These are phyloP conservation scores for Tadarida brasiliensis DNA, from an alignment of 2,797 vertebrate species.

Conservation along the genomic window DNA sequence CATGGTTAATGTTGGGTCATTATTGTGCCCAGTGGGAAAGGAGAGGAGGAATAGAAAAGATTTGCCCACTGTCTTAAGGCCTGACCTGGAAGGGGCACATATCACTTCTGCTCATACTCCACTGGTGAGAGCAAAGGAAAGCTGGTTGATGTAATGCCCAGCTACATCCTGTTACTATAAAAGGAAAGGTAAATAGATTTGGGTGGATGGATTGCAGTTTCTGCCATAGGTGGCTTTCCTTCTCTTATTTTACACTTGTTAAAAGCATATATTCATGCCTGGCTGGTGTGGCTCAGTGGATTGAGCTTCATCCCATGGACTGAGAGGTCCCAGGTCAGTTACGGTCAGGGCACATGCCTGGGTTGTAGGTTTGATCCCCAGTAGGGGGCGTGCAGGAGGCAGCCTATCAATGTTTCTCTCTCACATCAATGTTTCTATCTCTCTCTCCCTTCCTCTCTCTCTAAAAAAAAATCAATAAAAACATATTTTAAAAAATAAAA, in stretches of 20 bases:
- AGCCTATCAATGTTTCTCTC: too few species aligned
- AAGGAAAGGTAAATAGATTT: slow-evolving; percentile 20
- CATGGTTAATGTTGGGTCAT: background rate
- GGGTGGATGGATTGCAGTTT: background rate
- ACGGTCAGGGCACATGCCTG: background rate
- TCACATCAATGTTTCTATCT: background rate
- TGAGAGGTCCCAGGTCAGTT: background rate
- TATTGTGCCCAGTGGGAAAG: background rate
- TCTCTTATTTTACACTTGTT: slow-evolving; percentile 12
- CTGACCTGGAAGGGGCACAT: background rate
- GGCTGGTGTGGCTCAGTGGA: too few species aligned
- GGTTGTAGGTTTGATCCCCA: background rate
- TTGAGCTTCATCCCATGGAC: background rate
- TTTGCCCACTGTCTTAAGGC: background rate
- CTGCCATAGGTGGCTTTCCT: background rate
- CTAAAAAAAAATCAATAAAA: too few species aligned
- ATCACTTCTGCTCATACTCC: background rate
- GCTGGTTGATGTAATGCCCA: background rate
- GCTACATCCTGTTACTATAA: background rate
- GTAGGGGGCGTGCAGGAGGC: too few species aligned
- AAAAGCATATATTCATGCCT: background rate
- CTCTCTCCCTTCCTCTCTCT: background rate
- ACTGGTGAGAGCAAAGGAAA: background rate
- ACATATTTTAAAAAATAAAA: too few species aligned
- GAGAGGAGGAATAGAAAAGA: background rate